These are phyloP conservation scores for Cantharis nigra DNA, from an alignment of 2,888 invertebrate genomes.

Conservation along the genomic window DNA sequence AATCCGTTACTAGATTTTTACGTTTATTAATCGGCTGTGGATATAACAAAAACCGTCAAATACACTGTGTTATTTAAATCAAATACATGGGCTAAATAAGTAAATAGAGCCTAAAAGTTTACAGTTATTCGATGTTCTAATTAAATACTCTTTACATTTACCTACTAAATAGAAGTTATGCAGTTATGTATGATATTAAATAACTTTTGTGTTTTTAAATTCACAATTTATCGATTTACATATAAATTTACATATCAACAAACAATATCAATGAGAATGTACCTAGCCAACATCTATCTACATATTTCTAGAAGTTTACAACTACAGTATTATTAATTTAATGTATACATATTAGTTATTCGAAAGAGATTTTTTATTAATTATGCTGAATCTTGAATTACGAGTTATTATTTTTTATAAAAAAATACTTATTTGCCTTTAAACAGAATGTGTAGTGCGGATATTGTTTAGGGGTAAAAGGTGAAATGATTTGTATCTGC, in stretches of 20 bases:
- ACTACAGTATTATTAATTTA: neutral
- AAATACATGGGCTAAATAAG: conserved; percentile 17
- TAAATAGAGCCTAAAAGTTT: conserved; percentile 5
- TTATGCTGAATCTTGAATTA: too few species aligned
- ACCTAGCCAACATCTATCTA: neutral
- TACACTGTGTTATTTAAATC: conserved; percentile 30
- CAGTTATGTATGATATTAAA: neutral
- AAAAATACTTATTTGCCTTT: neutral
- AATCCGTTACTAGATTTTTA: neutral
- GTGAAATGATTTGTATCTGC: neutral
- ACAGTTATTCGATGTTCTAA: conserved; percentile 8
- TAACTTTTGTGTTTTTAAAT: neutral
- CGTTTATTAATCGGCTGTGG: conserved; percentile 30
- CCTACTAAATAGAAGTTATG: neutral
- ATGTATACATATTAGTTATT: neutral
- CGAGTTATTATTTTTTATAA: too few species aligned
- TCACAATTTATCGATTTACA: too few species aligned
- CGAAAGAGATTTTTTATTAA: neutral
- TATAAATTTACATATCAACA: neutral
- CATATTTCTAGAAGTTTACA: neutral
- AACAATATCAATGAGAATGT: neutral
- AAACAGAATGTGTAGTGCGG: neutral
- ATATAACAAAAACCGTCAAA: conserved; percentile 30
- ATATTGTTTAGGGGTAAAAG: neutral
- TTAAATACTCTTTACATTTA: neutral